Percentiles rank a stretch among this genome's conserved stretches.
Conservation (phyloP, 2,113 vertebrate genomes). For the Anguilla rostrata region DNA sequence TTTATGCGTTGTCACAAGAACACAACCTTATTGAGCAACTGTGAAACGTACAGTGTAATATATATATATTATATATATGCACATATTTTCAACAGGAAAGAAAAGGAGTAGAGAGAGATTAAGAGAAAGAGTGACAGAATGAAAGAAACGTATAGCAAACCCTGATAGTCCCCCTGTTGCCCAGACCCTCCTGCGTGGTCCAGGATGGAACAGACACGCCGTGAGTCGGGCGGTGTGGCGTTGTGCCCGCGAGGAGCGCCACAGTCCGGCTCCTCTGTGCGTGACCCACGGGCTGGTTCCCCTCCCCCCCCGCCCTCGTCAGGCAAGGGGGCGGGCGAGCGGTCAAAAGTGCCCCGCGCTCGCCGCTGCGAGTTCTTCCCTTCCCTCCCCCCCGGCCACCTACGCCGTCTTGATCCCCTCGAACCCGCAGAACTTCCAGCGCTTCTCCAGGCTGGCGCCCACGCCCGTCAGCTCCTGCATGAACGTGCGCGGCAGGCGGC, state of each 20-base stretch:
- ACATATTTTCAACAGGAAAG: constrained; percentile 38
- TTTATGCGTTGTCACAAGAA: constrained; percentile 74
- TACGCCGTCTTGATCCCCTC: constrained; percentile 88
- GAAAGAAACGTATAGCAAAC: constrained; percentile 44
- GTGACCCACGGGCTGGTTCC: background rate
- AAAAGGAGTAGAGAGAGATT: constrained; percentile 34
- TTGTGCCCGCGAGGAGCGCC: background rate
- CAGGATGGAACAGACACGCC: background rate
- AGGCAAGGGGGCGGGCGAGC: background rate
- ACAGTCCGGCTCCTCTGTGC: background rate
- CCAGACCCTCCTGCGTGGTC: constrained; percentile 20
- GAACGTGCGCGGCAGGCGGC: constrained; percentile 88
- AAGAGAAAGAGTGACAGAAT: constrained; percentile 29
- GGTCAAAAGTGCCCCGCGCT: background rate
- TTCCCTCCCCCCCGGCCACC: constrained; percentile 24
- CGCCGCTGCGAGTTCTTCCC: constrained; percentile 8
- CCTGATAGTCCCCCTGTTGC: constrained; percentile 52
- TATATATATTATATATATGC: constrained; percentile 59
- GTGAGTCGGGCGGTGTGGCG: background rate
- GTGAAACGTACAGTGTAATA: constrained; percentile 57
- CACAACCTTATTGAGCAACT: constrained; percentile 66
- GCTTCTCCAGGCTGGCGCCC: constrained; percentile 93
- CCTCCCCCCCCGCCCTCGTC: background rate
- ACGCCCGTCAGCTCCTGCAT: constrained; percentile 90
- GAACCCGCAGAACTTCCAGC: constrained; percentile 96